phyloP scores from a whole-genome alignment of 1,140 invertebrate genomes.

The Drosophila funebris region DNA sequence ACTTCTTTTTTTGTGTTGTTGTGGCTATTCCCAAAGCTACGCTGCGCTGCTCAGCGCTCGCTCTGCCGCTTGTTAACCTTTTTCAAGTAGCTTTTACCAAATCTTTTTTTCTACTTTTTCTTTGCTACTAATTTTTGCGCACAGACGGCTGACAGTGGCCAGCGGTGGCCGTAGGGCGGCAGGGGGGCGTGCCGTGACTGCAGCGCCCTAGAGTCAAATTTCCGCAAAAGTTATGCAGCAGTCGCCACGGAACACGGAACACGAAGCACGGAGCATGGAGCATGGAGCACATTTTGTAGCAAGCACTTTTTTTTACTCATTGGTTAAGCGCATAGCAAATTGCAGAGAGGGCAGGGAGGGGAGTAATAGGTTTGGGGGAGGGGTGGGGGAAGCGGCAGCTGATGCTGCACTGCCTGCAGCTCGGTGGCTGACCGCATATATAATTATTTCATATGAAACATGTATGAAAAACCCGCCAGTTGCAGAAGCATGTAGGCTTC shows the following conservation, averaged over 20 bases:
- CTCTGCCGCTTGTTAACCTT: constrained; percentile 78
- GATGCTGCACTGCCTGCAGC: constrained; percentile 66
- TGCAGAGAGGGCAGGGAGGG: constrained; percentile 10
- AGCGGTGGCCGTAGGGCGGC: constrained; percentile 5
- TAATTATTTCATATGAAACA: constrained; percentile 81
- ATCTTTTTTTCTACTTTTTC: constrained; percentile 35
- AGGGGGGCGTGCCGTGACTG: constrained; percentile 20
- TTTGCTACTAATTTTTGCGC: constrained; percentile 71
- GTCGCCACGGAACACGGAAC: constrained; percentile 47
- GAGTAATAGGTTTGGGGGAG: background rate
- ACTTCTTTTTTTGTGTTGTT: constrained; percentile 51
- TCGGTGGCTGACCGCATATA: constrained; percentile 71
- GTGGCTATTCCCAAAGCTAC: constrained; percentile 49
- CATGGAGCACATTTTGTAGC: constrained; percentile 59
- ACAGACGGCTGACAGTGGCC: constrained; percentile 34
- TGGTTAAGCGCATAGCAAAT: constrained; percentile 45
- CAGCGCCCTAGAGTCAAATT: constrained; percentile 62
- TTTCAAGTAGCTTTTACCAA: constrained; percentile 63
- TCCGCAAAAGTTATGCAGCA: constrained; percentile 76
- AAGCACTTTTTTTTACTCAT: constrained; percentile 38
- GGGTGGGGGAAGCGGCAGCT: background rate
- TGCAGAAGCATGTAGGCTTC: background rate
- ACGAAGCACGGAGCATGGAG: constrained; percentile 31
- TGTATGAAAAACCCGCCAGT: constrained; percentile 43
- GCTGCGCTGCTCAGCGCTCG: constrained; percentile 44